Evolutionary conservation across 2,888 invertebrate species (phyloP).

Genomic region (Parnassius glacialis): DNA sequence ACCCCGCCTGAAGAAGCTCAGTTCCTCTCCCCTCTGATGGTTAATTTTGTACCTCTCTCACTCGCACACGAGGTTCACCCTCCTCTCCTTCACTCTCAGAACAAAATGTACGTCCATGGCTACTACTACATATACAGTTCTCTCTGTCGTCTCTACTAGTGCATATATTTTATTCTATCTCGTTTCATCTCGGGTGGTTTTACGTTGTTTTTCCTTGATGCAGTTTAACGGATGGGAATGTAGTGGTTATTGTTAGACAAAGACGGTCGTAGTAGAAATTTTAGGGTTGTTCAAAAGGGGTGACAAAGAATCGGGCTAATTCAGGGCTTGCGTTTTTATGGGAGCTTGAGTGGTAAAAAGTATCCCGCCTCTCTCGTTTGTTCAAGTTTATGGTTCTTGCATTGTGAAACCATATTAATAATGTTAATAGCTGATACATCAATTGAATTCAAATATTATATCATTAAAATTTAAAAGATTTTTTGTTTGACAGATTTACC

Average conservation of each 20-base stretch:
- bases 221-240: conserved; percentile 80
- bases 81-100: conserved; percentile 64
- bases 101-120: conserved; percentile 66
- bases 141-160: conserved; percentile 76
- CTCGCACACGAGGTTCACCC: conserved; percentile 65
- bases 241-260: conserved; percentile 81
- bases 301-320: conserved; percentile 81
- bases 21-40: conserved; percentile 77
- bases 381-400: conserved; percentile 74
- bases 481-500: conserved; percentile 49
- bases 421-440: conserved; percentile 73
- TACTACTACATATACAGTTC: conserved; percentile 76
- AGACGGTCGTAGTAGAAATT: conserved; percentile 78
- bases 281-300: conserved; percentile 80
- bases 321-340: conserved; percentile 79
- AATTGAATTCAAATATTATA: conserved; percentile 57
- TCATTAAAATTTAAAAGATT: conserved; percentile 55
- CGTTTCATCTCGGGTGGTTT: conserved; percentile 79
- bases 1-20: conserved; percentile 79
- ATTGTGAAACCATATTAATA: conserved; percentile 73
- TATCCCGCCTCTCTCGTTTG: conserved; percentile 81
- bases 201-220: conserved; percentile 80
- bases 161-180: conserved; percentile 81
- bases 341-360: conserved; percentile 77
- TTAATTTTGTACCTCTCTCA: conserved; percentile 72